Evolutionary conservation across 2,888 invertebrate genomes (phyloP).

Genomic region (Diarsia brunnea): DNA sequence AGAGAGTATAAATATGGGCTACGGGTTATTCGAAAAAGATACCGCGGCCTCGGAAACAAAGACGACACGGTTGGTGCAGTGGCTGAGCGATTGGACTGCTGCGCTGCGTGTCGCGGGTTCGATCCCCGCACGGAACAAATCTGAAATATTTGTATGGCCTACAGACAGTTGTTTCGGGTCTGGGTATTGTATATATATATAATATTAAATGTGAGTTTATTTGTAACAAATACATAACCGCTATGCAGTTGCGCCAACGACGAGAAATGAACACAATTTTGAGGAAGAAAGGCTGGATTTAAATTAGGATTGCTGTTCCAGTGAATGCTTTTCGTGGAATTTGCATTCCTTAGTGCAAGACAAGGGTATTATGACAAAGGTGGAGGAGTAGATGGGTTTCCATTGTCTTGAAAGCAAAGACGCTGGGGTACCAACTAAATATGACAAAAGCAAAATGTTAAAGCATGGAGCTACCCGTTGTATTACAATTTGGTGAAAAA

Average conservation of each 20-base stretch:
- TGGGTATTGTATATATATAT: too few relatives aligned
- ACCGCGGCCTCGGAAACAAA: too few relatives aligned
- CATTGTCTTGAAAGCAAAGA: conserved; percentile 31
- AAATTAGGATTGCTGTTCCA: conserved; percentile 65
- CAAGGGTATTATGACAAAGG: conserved; percentile 58
- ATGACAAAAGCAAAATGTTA: not conserved
- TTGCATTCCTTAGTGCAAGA: conserved; percentile 68
- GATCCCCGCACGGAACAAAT: too few relatives aligned
- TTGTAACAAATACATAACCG: too few relatives aligned
- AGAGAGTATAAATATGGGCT: too few relatives aligned
- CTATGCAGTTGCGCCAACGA: not conserved
- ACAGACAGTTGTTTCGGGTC: too few relatives aligned
- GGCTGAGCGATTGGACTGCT: too few relatives aligned
- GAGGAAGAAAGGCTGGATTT: conserved; percentile 46
- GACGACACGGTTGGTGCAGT: too few relatives aligned
- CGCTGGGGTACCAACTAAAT: not conserved
- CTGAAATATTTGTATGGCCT: too few relatives aligned
- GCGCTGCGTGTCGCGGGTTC: too few relatives aligned
- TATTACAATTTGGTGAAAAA: not conserved
- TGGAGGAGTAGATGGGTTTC: conserved; percentile 18
- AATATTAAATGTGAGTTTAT: too few relatives aligned
- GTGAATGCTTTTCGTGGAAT: conserved; percentile 66
- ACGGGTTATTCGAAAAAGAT: too few relatives aligned
- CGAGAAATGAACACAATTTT: conserved; percentile 2
- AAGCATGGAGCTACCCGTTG: not conserved